Conservation (phyloP, 2,888 invertebrate genomes). For the Caenorhabditis afra region DNA sequence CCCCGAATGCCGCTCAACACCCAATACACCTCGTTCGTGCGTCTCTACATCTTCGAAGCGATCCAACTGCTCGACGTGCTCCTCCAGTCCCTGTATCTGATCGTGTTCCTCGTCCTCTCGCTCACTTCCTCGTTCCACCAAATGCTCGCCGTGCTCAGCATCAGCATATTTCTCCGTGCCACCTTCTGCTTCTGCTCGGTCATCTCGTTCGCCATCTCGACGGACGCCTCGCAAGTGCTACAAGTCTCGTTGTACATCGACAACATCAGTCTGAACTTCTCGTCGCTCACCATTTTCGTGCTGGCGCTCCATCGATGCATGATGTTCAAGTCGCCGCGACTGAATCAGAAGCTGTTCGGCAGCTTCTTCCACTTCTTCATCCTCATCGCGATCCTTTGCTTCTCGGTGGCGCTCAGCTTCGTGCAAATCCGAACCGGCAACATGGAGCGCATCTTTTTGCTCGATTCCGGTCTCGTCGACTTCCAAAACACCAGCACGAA, state of each 20-base stretch:
- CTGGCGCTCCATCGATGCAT: background rate
- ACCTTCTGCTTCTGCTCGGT: background rate
- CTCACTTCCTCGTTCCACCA: background rate
- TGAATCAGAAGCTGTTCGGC: background rate
- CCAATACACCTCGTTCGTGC: background rate
- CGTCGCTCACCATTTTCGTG: background rate
- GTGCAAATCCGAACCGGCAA: background rate
- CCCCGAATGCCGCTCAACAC: background rate
- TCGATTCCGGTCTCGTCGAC: background rate
- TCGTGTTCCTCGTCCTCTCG: background rate
- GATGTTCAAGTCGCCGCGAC: background rate
- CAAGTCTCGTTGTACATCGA: background rate
- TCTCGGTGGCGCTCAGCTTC: background rate
- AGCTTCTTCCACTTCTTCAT: background rate
- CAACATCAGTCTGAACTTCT: background rate
- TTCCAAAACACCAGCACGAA: background rate
- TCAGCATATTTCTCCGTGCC: background rate
- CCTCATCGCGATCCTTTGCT: background rate
- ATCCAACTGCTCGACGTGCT: constrained; percentile 1
- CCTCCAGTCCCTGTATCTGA: background rate
- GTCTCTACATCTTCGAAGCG: background rate
- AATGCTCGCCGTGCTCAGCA: constrained; percentile 2
- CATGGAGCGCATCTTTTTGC: background rate
- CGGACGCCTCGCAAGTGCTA: background rate
- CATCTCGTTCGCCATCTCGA: background rate